A percentile compares a stretch with the other conserved stretches of the same genome.
Evolutionary conservation across 2,797 vertebrate species (phyloP).

Genomic region (Pelodytes ibericus): DNA sequence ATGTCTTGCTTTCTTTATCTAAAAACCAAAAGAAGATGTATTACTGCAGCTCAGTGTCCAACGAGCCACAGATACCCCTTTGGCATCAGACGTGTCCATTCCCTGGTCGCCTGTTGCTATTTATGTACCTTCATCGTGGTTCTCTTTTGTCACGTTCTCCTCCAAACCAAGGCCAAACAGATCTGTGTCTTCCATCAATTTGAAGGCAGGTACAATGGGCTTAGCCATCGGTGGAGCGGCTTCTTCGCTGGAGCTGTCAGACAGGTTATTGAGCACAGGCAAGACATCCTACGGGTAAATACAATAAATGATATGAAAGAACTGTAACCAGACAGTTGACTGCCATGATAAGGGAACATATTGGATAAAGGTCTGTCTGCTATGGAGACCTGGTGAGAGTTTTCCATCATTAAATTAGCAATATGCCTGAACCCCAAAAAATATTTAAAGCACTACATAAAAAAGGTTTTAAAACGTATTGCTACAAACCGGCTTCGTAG

Average conservation of each 20-base stretch:
- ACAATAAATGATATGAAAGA: too few relatives aligned
- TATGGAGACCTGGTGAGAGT: too few relatives aligned
- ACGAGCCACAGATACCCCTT: too few relatives aligned
- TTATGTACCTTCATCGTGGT: conserved; percentile 83
- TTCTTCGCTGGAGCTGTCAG: conserved; percentile 85
- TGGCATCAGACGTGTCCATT: too few relatives aligned
- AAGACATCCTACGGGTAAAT: conserved; percentile 77
- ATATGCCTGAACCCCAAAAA: too few relatives aligned
- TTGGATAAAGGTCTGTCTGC: too few relatives aligned
- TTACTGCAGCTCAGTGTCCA: not conserved
- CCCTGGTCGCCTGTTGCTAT: too few relatives aligned
- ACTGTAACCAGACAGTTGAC: too few relatives aligned
- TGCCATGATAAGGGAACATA: too few relatives aligned
- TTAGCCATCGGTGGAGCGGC: conserved; percentile 66
- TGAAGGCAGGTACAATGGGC: conserved; percentile 76
- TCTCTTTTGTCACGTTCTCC: conserved; percentile 75
- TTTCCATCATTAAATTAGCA: too few relatives aligned
- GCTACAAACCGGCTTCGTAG: conserved; percentile 68
- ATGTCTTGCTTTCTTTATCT: conserved; percentile 82
- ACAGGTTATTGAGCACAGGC: conserved; percentile 84
- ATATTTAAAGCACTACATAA: too few relatives aligned
- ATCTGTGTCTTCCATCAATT: conserved; percentile 80
- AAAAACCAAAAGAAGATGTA: not conserved
- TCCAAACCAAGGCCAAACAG: conserved; percentile 90
- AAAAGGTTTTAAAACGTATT: not conserved